Evolutionary conservation across 2,888 invertebrate genomes (phyloP).

Genomic region (Dorcus hopei): DNA sequence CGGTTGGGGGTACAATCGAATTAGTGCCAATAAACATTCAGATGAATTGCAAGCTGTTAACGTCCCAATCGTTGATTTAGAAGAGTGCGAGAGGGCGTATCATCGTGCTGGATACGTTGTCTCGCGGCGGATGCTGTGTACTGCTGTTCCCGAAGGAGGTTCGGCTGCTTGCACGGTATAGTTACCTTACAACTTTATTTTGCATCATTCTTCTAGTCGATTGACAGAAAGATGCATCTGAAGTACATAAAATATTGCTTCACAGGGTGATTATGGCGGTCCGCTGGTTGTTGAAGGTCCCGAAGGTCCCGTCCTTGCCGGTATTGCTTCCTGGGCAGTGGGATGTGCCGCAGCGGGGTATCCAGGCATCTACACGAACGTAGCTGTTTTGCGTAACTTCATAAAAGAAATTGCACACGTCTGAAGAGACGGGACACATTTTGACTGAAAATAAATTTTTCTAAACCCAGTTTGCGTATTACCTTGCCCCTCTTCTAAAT

Average conservation of each 20-base stretch:
- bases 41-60: constrained; percentile 3
- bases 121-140: constrained; percentile 79
- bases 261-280: constrained; percentile 67
- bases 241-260: constrained; percentile 55
- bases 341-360: constrained; percentile 35
- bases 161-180: constrained; percentile 32
- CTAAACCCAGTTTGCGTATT: not conserved
- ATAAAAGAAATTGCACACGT: constrained; percentile 29
- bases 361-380: constrained; percentile 44
- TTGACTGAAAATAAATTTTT: not conserved
- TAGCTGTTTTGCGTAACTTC: constrained; percentile 34
- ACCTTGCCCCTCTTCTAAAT: not conserved
- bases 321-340: constrained; percentile 42
- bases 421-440: constrained; percentile 6
- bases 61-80: constrained; percentile 1
- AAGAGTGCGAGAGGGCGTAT: constrained; percentile 3
- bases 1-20: constrained; percentile 23
- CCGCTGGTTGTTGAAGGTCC: constrained; percentile 56
- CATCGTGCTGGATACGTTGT: not conserved
- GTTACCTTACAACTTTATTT: too few relatives aligned
- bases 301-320: constrained; percentile 17
- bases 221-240: constrained; percentile 73
- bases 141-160: constrained; percentile 60
- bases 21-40: not conserved
- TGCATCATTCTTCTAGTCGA: constrained; percentile 30